Evolutionary conservation across 2,113 vertebrate genomes (phyloP), one percentile per base, ranked within the genome.

Genomic region (Lycaon pictus): DNA sequence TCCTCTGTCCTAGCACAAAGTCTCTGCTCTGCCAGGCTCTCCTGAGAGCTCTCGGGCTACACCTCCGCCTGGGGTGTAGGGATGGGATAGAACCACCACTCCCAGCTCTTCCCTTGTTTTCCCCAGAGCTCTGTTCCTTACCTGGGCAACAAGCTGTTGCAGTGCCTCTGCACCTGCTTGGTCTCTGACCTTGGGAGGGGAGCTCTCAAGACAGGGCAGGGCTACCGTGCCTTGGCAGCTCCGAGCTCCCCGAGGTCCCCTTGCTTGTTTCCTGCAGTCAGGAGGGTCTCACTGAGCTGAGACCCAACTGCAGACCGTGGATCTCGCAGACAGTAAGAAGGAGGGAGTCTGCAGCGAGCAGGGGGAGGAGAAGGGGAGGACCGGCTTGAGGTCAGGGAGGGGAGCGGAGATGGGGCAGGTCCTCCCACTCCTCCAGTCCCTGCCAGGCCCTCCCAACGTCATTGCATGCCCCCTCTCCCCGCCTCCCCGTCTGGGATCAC

Each of bases 301-400:
- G 20, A 89, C 97, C 60, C 2, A 48, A 82, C 43, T 43, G 43
- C 43, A 43, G 43, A 43, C 93, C n/a, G 87, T 79, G 1, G 71
- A 76, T 95, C 84, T 95, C 48, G 77, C 76, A 79, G 71, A 91
- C 95, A 94, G 88, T 19, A 72, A 94, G 81, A 32, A 90, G 96
- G 95, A 97, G 97, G 88, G 93, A 94, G 93, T 35, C 81, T 74
- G 58, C 77, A n/a, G 65, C 0, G 20, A 95, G 96, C 95, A 91
- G 51, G 91, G 88, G 98, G 97, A 97, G 98, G 97, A 96, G 96
- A 97, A 84, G 88, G 97, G 97, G 97, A 97, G 96, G 98, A 83
- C 72, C 72, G 55, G 93, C 43, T n/a, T 82, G 95, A 97, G 97
- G 98, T 97, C 96, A 97, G 96, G 96, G 86, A 96, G 96, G 95